Base-by-base conservation (phyloP, 2,797 vertebrate genomes). In the Brachyalestes nurse region DNA sequence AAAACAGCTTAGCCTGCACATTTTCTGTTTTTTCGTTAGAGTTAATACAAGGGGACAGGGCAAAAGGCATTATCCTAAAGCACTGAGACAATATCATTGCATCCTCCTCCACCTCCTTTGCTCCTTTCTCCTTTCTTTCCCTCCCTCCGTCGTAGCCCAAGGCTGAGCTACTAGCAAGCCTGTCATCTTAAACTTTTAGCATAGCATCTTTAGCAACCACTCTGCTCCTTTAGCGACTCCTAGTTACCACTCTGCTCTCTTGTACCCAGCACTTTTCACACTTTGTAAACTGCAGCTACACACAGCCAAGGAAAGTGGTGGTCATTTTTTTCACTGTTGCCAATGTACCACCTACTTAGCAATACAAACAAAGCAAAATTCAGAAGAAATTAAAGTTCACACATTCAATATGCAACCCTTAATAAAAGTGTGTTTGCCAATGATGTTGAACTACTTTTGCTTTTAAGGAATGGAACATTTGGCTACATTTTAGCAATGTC, bases 161-260 rank as follows among this genome's bases (percentile, higher is more conserved):
- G 23, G 74, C 70, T 76, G 72, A 55, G 47, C 55, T 61, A 47
- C 65, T 78, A 79, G 19, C 16, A 21, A 49, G 47, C 55, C 61
- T 69, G 70, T 61, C 72, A 79, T 72, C 21, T 64, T 73, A 80
- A 84, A 82, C 84, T 79, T 85, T 76, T 83, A 62, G 28, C 23
- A 23, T 45, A 62, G 62, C 72, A 69, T 21, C 53, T 81, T 28
- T 81, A 19, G 58, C 51, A 28, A 57, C n/a, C 47, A 73, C 58
- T 62, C 64, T 72, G 5, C 21, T 64, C 42, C 71, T 73, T 62
- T 69, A 62, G 72, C 28, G 79, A 53, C 76, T 70, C n/a, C 38
- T 73, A 60, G 72, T 49, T 78, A 62, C 75, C 72, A 25, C 47
- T 58, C 38, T 62, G 42, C 70, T 64, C 80, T 84, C n/a, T 21